These are phyloP conservation scores for Drosophila cracens DNA, from an alignment of 2,888 invertebrate genomes.

Conservation along the genomic window DNA sequence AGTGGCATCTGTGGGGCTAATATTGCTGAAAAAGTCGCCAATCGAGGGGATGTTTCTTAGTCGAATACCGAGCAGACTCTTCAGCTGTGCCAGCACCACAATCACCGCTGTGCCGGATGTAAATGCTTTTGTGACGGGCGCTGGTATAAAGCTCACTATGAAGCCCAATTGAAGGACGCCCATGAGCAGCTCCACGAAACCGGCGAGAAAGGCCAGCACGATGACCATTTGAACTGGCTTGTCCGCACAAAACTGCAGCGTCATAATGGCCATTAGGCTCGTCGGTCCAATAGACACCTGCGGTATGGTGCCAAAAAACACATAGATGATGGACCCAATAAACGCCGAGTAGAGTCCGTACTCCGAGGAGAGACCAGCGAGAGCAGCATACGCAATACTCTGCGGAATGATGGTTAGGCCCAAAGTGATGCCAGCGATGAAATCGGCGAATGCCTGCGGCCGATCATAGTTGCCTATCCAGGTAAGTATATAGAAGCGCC, in stretches of 20 bases:
- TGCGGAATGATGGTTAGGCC: constrained; percentile 97
- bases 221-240: constrained; percentile 90
- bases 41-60: constrained; percentile 83
- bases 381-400: constrained; percentile 94
- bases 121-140: constrained; percentile 93
- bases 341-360: constrained; percentile 97
- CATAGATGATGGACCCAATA: constrained; percentile 94
- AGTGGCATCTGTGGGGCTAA: constrained; percentile 87
- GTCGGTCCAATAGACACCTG: constrained; percentile 97
- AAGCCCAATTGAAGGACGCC: constrained; percentile 93
- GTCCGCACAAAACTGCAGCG: constrained; percentile 89
- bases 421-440: constrained; percentile 95
- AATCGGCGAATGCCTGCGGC: constrained; percentile 90
- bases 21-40: constrained; percentile 85
- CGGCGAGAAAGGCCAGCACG: constrained; percentile 91
- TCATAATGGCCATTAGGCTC: constrained; percentile 95
- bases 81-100: constrained; percentile 90
- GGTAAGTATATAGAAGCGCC: constrained; percentile 86
- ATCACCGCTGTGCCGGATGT: constrained; percentile 93
- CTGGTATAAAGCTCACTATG: constrained; percentile 93
- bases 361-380: constrained; percentile 94
- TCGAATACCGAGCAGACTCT: constrained; percentile 90
- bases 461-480: constrained; percentile 91
- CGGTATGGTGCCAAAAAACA: constrained; percentile 93
- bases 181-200: constrained; percentile 91